phyloP scores from a whole-genome alignment of 2,797 vertebrate genomes.

The Galago senegalensis region DNA sequence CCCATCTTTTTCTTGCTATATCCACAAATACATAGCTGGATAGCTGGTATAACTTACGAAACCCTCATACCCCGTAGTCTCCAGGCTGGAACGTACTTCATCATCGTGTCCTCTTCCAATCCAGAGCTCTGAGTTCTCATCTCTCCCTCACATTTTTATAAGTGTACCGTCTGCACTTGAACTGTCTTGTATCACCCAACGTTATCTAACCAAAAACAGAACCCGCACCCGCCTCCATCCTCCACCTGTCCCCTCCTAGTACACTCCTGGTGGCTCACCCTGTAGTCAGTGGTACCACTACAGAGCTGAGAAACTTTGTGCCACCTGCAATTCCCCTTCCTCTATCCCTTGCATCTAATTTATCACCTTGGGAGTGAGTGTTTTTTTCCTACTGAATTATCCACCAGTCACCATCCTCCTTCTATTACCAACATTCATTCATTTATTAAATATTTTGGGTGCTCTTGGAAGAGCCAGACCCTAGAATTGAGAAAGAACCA shows the following conservation, averaged over 20 bases:
- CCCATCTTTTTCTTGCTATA: conserved; percentile 11
- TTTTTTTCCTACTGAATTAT: background rate
- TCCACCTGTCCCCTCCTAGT: background rate
- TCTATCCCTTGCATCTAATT: background rate
- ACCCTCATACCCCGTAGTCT: background rate
- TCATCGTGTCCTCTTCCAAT: background rate
- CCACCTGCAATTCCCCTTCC: background rate
- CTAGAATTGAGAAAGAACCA: background rate
- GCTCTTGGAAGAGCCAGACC: background rate
- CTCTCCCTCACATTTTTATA: background rate
- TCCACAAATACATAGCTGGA: background rate
- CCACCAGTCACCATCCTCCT: background rate
- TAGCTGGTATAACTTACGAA: background rate
- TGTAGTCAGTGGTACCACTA: too few species aligned
- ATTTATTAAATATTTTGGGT: background rate
- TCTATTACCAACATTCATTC: background rate
- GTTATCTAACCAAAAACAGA: background rate
- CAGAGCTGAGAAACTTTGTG: background rate
- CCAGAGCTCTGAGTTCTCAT: background rate
- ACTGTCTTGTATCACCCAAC: background rate
- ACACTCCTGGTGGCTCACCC: background rate
- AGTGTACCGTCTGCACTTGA: background rate
- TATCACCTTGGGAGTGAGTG: background rate
- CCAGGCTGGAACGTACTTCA: background rate
- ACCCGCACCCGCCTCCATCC: background rate